Conservation (phyloP, 2,888 invertebrate species). For the Philereme transversata region DNA sequence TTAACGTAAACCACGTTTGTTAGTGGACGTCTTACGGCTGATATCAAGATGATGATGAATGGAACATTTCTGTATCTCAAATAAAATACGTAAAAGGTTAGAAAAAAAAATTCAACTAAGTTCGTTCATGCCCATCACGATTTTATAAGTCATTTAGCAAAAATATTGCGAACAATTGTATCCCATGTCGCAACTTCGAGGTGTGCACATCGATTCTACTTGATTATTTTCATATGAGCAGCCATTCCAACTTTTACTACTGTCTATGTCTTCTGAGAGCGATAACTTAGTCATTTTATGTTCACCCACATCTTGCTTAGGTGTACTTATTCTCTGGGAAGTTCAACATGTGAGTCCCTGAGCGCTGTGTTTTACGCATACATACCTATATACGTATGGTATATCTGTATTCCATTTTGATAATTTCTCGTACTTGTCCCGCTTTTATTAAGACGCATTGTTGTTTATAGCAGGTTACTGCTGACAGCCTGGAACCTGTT, state of each 20-base stretch:
- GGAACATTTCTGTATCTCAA: no score
- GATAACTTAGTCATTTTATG: constrained; percentile 83
- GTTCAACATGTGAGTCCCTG: constrained; percentile 72
- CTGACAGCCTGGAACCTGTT: background rate
- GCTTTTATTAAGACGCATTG: constrained; percentile 38
- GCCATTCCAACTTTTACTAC: constrained; percentile 76
- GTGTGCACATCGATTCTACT: constrained; percentile 64
- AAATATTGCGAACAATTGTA: constrained; percentile 7
- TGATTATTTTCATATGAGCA: constrained; percentile 79
- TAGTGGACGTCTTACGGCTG: no score
- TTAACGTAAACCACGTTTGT: no score
- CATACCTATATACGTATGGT: constrained; percentile 63
- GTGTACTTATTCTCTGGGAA: constrained; percentile 67
- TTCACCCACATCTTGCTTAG: constrained; percentile 71
- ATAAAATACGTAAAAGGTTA: no score
- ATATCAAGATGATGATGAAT: no score
- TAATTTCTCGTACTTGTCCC: constrained; percentile 47
- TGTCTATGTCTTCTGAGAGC: constrained; percentile 79
- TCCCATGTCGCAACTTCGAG: constrained; percentile 10
- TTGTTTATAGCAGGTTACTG: background rate
- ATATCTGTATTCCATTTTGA: constrained; percentile 72
- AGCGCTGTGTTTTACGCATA: constrained; percentile 59
- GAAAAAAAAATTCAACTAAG: no score
- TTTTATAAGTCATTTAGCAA: background rate
- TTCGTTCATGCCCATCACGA: no score